Conservation (phyloP, 2,113 vertebrate genomes). For the Gnathonemus echidnorhynchus region DNA sequence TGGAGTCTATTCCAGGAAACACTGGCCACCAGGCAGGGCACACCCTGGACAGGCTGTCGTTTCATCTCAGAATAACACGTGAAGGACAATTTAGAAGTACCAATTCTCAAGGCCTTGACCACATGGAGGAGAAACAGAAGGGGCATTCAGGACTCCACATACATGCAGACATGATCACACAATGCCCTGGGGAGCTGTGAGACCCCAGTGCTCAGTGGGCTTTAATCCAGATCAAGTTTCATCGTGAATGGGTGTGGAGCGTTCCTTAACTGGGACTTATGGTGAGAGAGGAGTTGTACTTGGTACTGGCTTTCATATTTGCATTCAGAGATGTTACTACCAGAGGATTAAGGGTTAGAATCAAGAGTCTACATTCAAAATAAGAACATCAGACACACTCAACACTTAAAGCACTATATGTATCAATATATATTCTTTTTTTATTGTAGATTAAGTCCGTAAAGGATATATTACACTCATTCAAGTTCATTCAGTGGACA, state of each 20-base stretch:
- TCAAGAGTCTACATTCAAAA: background rate
- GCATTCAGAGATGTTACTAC: background rate
- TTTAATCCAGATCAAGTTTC: background rate
- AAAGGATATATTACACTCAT: background rate
- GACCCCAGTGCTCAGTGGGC: background rate
- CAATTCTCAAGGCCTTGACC: background rate
- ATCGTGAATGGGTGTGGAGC: background rate
- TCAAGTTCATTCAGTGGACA: background rate
- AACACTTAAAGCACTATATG: background rate
- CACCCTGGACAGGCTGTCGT: background rate
- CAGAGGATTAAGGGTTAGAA: background rate
- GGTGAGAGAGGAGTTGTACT: background rate
- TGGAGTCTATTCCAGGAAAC: slow-evolving; percentile 2
- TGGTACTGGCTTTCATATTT: background rate
- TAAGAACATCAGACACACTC: background rate
- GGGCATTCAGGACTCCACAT: background rate
- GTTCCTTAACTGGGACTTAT: background rate
- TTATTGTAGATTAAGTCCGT: background rate
- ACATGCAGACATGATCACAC: background rate
- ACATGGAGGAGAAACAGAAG: background rate
- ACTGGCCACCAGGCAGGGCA: background rate
- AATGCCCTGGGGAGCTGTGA: background rate
- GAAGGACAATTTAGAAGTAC: background rate
- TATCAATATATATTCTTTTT: background rate
- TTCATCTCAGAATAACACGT: background rate